Evolutionary conservation across 1,140 invertebrate species (phyloP), one percentile per base, ranked within the genome.

Genomic region (Drosophila bipectinata): DNA sequence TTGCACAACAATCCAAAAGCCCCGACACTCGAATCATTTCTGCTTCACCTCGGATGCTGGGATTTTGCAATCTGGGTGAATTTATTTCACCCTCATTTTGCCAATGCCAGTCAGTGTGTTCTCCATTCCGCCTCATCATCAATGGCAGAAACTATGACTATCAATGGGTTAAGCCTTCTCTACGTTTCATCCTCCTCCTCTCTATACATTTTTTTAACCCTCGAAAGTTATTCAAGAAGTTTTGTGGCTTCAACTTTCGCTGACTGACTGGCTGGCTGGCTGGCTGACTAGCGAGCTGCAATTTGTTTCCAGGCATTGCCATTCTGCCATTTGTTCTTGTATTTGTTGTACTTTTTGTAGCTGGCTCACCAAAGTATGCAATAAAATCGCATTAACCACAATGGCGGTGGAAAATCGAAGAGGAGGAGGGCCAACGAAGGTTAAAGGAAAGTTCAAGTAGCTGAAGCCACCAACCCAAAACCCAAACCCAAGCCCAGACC

Each of bases 371-470:
- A 74, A 81, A 84, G 78, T 81, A 84, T 84, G 81, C 81, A 87
- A 87, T 81, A 48, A 79, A 83, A 84, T 84, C 76, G 79, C 75
- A 83, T 83, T 83, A 83, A 55, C 75, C 64, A 66, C 64, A 59
- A 49, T 9, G 52, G 62, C 28, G 8, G 28, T 7, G 51, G 21
- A n/a, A 34, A 47, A 47, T 18, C 44, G 15, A 47, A 47, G 18
- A 7, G 9, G 14, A 9, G 9, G 9, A 9, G 14, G 7, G 12
- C 3, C 9, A 48, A 21, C 9, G 12, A 15, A 12, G 10, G 10
- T 10, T 37, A 26, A 26, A 26, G 30, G 44, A 62, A 52, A 74
- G 51, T 63, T 79, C 41, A 74, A 79, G 57, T 61, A 62, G 32
- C 53, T 15, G 5, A 66, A 52, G 51, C 45, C 47, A 48, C 5